phyloP scores from a whole-genome alignment of 2,888 invertebrate genomes.

The Dexiosoma caninum region DNA sequence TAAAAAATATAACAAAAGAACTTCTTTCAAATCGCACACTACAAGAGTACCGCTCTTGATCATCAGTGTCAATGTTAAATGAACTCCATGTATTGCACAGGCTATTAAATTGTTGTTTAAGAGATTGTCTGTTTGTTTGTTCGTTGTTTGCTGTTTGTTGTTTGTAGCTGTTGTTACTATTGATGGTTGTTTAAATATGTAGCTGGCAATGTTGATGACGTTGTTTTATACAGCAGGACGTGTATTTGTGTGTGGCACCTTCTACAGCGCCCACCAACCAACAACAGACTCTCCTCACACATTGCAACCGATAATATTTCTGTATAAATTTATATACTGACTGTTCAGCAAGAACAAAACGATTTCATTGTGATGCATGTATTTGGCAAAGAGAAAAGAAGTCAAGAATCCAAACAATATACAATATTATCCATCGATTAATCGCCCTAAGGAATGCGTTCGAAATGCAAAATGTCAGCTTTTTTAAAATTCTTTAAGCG shows the following conservation, averaged over 20 bases:
- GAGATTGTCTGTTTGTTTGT: conserved; percentile 47
- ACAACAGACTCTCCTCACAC: background rate
- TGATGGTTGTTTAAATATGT: conserved; percentile 46
- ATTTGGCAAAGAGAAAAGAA: conserved; percentile 64
- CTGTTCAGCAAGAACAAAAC: conserved; percentile 22
- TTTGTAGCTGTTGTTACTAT: conserved; percentile 21
- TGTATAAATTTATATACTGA: conserved; percentile 44
- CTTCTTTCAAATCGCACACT: conserved; percentile 41
- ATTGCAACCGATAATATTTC: background rate
- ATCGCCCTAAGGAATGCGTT: conserved; percentile 75
- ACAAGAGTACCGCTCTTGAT: conserved; percentile 62
- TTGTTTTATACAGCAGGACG: conserved; percentile 23
- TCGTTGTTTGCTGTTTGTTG: no score
- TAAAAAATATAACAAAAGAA: background rate
- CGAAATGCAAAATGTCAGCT: conserved; percentile 76
- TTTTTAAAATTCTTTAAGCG: conserved; percentile 70
- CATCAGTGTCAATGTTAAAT: conserved; percentile 64
- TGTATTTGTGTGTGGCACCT: conserved; percentile 44
- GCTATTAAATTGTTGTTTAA: conserved; percentile 60
- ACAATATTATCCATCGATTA: conserved; percentile 59
- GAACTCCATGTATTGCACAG: conserved; percentile 58
- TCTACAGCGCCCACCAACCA: conserved; percentile 51
- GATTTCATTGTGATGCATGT: conserved; percentile 36
- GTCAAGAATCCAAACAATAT: conserved; percentile 69
- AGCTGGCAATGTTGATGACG: conserved; percentile 39